Evolutionary conservation across 2,113 vertebrate genomes (phyloP), one percentile per base, ranked within the genome.

Genomic region (Chaetodon auriga): DNA sequence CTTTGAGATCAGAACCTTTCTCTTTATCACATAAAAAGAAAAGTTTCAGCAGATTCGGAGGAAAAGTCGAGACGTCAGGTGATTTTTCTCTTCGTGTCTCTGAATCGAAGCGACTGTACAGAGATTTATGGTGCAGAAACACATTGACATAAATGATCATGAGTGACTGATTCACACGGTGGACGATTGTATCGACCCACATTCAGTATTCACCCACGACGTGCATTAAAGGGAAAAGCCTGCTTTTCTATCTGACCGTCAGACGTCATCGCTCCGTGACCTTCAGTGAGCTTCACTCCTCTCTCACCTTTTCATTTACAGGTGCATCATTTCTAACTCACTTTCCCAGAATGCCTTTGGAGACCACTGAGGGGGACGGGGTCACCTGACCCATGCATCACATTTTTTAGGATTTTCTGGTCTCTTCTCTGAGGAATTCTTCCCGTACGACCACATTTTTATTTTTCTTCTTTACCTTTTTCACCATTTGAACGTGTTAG

Each of bases 311-410:
- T 66, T 55, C 2, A 68, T 68, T 30, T 16, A 53, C 35, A 45
- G 45, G 6, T 60, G 11, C 25, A 23, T 60, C 12, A 41, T 73
- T 80, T 74, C 30, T 51, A 68, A 48, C 53, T 30, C 7, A 18
- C 25, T 60, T 61, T 36, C 54, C n/a, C 70, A 58, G 41, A 68
- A 73, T 80, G 38, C 61, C 21, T 65, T 81, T 43, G 38, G 54
- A 78, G 43, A 41, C 35, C 61, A 35, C 54, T 61, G 10, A 30
- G 8, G 3, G 21, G 25, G 30, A 25, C 13, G 2, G 2, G 14
- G 10, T 7, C 41, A 6, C n/a, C 25, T 61, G 25, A 68, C 4
- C 18, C 25, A 19, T 36, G 46, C 15, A 8, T 60, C 19, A 38
- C 15, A 46, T 43, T 71, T 57, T 19, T 21, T 18, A 23, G 1